Conservation (phyloP, 2,797 vertebrate species). For the Synanceia verrucosa region DNA sequence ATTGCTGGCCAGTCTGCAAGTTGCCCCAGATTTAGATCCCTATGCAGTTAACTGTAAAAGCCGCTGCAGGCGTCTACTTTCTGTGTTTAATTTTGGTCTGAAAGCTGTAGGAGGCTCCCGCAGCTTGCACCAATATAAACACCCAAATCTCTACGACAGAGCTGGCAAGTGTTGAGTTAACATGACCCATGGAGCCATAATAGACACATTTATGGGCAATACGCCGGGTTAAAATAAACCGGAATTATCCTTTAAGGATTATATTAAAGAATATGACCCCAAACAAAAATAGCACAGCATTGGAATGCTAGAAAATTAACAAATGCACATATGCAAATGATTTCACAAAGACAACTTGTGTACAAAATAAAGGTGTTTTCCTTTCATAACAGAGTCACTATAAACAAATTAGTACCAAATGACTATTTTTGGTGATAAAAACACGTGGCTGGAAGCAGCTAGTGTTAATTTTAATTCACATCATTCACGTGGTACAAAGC, state of each 20-base stretch:
- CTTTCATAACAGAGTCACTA: background rate
- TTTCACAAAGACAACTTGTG: constrained; percentile 1
- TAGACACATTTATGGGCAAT: background rate
- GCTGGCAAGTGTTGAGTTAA: background rate
- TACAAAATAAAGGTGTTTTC: background rate
- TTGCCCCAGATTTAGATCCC: constrained; percentile 6
- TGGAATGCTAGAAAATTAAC: background rate
- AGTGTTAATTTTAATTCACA: constrained; percentile 28
- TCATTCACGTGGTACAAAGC: constrained; percentile 25
- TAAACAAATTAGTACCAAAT: constrained; percentile 7
- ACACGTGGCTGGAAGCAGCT: background rate
- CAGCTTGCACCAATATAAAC: background rate
- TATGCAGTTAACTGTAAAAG: background rate
- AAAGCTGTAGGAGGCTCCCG: background rate
- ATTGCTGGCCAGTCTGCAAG: background rate
- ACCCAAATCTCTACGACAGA: background rate
- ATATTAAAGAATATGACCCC: constrained; percentile 3
- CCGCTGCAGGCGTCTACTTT: background rate
- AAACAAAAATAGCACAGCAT: constrained; percentile 16
- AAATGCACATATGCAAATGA: background rate
- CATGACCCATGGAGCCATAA: background rate
- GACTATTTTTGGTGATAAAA: constrained; percentile 6
- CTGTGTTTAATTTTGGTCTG: background rate
- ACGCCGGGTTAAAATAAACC: background rate
- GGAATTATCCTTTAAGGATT: background rate